Base-by-base conservation (phyloP, 2,888 invertebrate genomes). In the Smittia sp. region DNA sequence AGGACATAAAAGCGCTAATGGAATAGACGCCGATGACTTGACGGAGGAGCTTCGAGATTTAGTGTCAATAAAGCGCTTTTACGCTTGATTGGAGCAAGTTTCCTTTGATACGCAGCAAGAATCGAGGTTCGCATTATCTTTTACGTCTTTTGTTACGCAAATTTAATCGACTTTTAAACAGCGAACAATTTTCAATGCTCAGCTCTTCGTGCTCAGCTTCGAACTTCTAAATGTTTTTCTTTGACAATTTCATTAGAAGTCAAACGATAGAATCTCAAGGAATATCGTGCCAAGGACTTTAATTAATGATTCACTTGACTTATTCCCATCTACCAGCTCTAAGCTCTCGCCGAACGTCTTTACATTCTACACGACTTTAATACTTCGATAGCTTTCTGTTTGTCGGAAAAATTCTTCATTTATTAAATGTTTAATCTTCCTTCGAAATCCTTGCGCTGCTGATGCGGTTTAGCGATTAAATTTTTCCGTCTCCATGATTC, bases 111-210 rank as follows among this genome's bases (percentile, higher is more conserved):
- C 9, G 2, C n/a, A 2, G 46, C 46, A 46, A 46, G n/a, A 46
- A n/a, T 15, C 6, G 11, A 15, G n/a, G n/a, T n/a, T n/a, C n/a
- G 6, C 46, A 15, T 46, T n/a, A 46, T 11, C 11, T 46, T 46
- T 32, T 32, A 32, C 9, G 32, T 32, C 32, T 6, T n/a, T 11
- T 6, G 46, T 11, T 46, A 46, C 46, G 46, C 46, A 46, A 46
- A 46, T 46, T 46, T 46, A 46, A 46, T 46, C 46, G 46, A 6
- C 3, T 46, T 46, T 46, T 46, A 46, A 46, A 46, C 46, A 46
- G 46, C 46, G 32, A 46, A 46, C 3, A 11, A 46, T 46, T n/a
- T 46, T 46, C 32, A n/a, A n/a, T n/a, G n/a, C n/a, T n/a, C 32
- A 32, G 9, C n/a, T 46, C 46, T 46, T 46, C 11, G 46, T 11